Conservation (phyloP, 2,888 invertebrate genomes). For the Zygothrica quintamaculata region DNA sequence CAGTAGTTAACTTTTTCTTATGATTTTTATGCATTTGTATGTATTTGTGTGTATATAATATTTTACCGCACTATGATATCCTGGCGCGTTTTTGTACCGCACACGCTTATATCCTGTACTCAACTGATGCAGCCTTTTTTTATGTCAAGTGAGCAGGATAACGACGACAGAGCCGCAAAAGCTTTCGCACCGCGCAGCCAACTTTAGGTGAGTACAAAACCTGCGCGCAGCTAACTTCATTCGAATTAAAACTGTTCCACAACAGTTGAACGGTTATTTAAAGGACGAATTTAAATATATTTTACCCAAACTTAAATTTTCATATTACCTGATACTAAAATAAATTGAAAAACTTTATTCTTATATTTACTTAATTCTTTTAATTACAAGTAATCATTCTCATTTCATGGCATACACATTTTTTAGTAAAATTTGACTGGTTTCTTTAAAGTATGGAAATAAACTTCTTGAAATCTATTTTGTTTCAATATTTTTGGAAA, state of each 20-base stretch:
- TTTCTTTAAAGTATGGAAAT: too few species aligned
- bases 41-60: conserved; percentile 30
- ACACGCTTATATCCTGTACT: conserved; percentile 83
- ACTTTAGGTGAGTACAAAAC: conserved; percentile 40
- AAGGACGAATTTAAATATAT: too few species aligned
- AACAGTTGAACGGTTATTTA: conserved; percentile 14
- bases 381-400: conserved; percentile 68
- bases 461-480: too few species aligned
- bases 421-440: conserved; percentile 32
- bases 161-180: conserved; percentile 49
- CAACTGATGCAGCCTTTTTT: conserved; percentile 78
- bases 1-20: conserved; percentile 42
- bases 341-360: conserved; percentile 1
- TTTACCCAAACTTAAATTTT: not conserved
- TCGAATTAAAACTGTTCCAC: not conserved
- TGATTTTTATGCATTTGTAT: conserved; percentile 37
- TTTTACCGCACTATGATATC: conserved; percentile 46
- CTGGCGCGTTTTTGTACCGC: conserved; percentile 61
- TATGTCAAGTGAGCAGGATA: conserved; percentile 60
- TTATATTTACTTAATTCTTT: conserved; percentile 52
- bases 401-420: conserved; percentile 51
- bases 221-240: conserved; percentile 44
- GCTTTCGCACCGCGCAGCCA: conserved; percentile 47
- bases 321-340: too few species aligned
- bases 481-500: too few species aligned